Evolutionary conservation across 2,113 vertebrate genomes (phyloP).

Genomic region (Lagenorhynchus albirostris): DNA sequence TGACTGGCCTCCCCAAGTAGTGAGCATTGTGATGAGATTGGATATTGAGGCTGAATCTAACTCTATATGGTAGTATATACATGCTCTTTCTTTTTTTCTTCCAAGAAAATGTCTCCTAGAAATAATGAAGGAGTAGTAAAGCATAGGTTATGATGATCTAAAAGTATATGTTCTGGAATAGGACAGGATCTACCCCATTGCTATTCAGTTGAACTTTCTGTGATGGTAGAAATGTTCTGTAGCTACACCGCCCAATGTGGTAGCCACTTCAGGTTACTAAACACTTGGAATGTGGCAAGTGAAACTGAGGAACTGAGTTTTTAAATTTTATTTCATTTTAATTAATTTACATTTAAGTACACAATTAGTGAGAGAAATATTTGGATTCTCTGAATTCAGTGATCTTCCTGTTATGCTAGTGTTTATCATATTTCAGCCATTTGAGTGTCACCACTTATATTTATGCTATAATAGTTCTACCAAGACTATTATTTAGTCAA

Average conservation of each 20-base stretch:
- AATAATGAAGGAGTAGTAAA: background rate
- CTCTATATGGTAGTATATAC: background rate
- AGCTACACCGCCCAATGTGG: fast-evolving
- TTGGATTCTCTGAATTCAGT: background rate
- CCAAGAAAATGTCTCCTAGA: background rate
- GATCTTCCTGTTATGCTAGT: background rate
- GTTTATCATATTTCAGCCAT: background rate
- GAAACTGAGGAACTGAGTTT: background rate
- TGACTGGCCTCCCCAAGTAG: background rate
- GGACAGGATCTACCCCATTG: background rate
- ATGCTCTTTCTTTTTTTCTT: background rate
- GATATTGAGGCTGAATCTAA: background rate
- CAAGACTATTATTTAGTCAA: background rate
- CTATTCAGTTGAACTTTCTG: background rate
- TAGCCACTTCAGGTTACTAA: background rate
- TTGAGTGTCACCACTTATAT: background rate
- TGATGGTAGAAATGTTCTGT: background rate
- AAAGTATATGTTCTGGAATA: background rate
- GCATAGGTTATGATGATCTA: background rate
- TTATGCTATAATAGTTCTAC: background rate
- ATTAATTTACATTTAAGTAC: background rate
- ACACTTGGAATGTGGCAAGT: background rate
- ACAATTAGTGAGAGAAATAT: background rate
- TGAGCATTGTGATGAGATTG: background rate
- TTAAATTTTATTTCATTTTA: background rate